Evolutionary conservation across 2,113 vertebrate species (phyloP), one percentile per base, ranked within the genome.

Genomic region (Pseudorectes ferrugineus): DNA sequence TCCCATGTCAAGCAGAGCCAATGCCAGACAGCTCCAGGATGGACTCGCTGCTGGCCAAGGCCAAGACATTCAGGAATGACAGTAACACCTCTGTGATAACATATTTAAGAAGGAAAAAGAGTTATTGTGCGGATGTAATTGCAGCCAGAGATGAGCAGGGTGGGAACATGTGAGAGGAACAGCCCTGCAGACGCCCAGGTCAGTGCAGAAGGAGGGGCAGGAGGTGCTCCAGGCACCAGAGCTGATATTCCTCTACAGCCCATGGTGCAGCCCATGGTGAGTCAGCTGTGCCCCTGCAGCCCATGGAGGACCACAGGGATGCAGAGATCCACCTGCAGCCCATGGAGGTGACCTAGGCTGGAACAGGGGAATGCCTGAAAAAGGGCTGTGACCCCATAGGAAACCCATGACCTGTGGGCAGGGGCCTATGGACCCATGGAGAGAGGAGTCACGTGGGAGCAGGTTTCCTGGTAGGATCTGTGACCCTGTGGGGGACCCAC

Each of bases 391-490:
- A 43, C 33, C 28, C 33, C 28, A 22, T 35, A n/a, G 52, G 61
- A 59, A 61, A 35, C 24, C 11, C 1, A 0, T 45, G 52, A 36
- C 43, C 71, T 35, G 25, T 58, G 18, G 52, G 9, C 52, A 74
- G 38, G 19, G 38, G 45, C 10, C 51, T 24, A 9, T 28, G 24
- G 52, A 67, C 10, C 11, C n/a, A 10, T 9, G 46, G 54, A 22
- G 45, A 67, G 24, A 20, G 17, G n/a, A 67, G 24, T 20, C 23
- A n/a, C 0, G 0, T 2, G 12, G 17, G 20, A 67, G 29, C 11
- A 82, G 31, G 7, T 46, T 59, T 52, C n/a, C 54, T 61, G 40
- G 46, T 22, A 10, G 2, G 2, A n/a, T 1, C 6, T 52, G 45
- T 67, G 52, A 45, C 29, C 38, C 1, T 6, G 68, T 31, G 24